Evolutionary conservation across 2,888 invertebrate species (phyloP).

Genomic region (Aproaerema taeniolella): DNA sequence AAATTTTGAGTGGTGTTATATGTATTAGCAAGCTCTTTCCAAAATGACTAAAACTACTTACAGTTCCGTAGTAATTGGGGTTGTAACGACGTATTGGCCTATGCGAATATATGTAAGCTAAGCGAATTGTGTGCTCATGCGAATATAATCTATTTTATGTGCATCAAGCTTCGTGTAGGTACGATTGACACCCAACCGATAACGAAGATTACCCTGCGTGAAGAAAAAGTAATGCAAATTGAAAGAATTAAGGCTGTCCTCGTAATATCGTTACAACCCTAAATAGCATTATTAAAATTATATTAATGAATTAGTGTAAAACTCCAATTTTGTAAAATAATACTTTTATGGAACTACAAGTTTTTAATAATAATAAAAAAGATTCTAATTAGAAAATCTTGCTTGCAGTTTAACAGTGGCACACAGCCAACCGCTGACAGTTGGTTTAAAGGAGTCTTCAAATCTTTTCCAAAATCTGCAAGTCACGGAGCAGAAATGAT

Average conservation of each 20-base stretch:
- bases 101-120: conserved; percentile 3
- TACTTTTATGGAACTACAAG: background rate
- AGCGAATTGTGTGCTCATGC: too few relatives aligned
- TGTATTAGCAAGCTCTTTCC: too few relatives aligned
- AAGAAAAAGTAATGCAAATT: background rate
- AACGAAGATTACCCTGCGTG: too few relatives aligned
- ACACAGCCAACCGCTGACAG: conserved; percentile 6
- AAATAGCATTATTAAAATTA: background rate
- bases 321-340: background rate
- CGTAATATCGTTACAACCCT: conserved; percentile 9
- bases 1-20: too few relatives aligned
- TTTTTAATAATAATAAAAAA: too few relatives aligned
- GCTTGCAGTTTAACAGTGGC: conserved; percentile 13
- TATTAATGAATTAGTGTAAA: background rate
- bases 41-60: too few relatives aligned
- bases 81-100: conserved; percentile 18
- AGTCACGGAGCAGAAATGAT: conserved; percentile 15
- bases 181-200: too few relatives aligned
- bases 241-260: background rate
- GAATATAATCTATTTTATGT: conserved; percentile 3
- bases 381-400: conserved; percentile 8
- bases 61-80: conserved; percentile 12
- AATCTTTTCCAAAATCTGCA: conserved; percentile 6
- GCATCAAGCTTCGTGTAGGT: too few relatives aligned
- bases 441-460: conserved; percentile 11